phyloP scores from a whole-genome alignment of 2,888 invertebrate species.

The Ecliptopera silaceata region DNA sequence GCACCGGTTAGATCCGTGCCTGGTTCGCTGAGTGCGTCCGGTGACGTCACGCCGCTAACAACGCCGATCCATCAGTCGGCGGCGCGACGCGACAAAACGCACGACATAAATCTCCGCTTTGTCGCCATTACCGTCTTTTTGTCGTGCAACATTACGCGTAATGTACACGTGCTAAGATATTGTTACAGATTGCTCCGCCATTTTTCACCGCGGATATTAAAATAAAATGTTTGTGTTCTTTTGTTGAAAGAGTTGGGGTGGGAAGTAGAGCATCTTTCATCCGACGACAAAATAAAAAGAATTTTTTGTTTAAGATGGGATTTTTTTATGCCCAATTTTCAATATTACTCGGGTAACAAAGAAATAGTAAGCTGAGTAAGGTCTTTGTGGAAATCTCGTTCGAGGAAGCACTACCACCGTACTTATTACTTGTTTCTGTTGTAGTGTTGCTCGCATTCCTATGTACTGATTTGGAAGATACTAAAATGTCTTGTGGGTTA shows the following conservation, averaged over 20 bases:
- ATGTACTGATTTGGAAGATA: no score
- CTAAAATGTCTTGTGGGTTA: no score
- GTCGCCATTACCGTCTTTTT: conserved; percentile 57
- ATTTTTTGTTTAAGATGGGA: conserved; percentile 14
- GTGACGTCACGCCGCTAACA: conserved; percentile 17
- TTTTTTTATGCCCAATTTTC: background rate
- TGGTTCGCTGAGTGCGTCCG: conserved; percentile 7
- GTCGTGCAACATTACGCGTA: conserved; percentile 49
- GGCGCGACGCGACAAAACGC: conserved; percentile 25
- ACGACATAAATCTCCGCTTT: conserved; percentile 48
- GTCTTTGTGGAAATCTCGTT: no score
- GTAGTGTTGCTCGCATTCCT: no score
- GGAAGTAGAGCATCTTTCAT: conserved; percentile 23
- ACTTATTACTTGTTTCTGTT: no score
- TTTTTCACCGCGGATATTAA: conserved; percentile 40
- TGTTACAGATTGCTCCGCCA: conserved; percentile 51
- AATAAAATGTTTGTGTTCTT: conserved; percentile 30
- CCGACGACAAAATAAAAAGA: background rate
- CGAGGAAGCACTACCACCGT: no score
- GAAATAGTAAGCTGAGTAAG: no score
- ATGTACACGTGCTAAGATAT: conserved; percentile 51
- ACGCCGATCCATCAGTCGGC: conserved; percentile 19
- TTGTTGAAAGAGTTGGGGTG: conserved; percentile 30
- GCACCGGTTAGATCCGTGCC: background rate
- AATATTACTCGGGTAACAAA: background rate